Percentiles rank a stretch among this genome's conserved stretches.
Evolutionary conservation across 2,113 vertebrate genomes (phyloP).

Genomic region (Setophaga coronata): DNA sequence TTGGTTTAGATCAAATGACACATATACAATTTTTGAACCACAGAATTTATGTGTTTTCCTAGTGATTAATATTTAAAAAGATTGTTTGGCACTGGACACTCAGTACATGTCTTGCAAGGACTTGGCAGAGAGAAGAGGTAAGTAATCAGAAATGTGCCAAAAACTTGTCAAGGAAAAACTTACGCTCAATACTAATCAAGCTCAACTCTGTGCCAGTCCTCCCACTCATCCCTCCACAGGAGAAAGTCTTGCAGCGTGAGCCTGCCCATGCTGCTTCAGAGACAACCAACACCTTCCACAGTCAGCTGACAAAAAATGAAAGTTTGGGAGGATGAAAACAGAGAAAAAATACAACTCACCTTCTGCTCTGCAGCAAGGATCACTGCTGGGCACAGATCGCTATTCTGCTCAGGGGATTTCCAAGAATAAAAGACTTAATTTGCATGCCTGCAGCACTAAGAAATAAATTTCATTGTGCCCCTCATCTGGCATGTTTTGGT

Average conservation of each 20-base stretch:
- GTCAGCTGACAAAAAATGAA: conserved; percentile 30
- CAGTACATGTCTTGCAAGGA: conserved; percentile 45
- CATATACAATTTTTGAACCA: not conserved
- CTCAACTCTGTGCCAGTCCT: conserved; percentile 53
- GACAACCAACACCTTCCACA: conserved; percentile 22
- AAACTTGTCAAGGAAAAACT: conserved; percentile 59
- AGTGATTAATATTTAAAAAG: conserved; percentile 60
- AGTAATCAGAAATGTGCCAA: conserved; percentile 60
- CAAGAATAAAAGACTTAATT: not conserved
- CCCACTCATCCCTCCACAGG: conserved; percentile 26
- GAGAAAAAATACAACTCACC: not conserved
- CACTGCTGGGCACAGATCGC: not conserved
- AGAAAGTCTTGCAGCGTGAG: not conserved
- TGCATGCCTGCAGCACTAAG: not conserved
- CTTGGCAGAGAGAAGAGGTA: conserved; percentile 44
- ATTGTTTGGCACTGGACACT: conserved; percentile 56
- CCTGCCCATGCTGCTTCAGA: conserved; percentile 8
- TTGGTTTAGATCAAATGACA: conserved; percentile 33
- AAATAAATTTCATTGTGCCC: not conserved
- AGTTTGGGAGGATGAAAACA: not conserved
- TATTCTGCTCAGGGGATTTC: not conserved
- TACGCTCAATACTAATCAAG: conserved; percentile 62
- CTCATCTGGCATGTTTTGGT: fast-evolving
- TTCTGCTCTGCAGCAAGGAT: not conserved
- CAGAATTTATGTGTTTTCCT: conserved; percentile 26